These are phyloP conservation scores for Mellivora capensis DNA, from an alignment of 2,113 vertebrate species.

Conservation along the genomic window DNA sequence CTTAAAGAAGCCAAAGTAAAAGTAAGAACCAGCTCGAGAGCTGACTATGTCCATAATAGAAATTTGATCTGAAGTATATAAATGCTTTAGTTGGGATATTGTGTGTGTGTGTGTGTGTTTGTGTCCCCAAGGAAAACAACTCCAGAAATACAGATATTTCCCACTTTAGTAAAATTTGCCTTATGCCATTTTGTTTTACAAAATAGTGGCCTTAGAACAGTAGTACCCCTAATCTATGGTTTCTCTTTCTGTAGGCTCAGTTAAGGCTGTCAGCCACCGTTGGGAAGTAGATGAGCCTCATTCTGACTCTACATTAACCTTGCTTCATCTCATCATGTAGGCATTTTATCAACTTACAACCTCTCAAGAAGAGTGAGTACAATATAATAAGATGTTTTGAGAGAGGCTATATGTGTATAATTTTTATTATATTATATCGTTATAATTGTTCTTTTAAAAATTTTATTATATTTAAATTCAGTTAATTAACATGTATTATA, in stretches of 20 bases:
- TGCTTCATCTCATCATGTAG: neutral
- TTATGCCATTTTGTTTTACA: neutral
- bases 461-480: neutral
- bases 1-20: neutral
- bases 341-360: neutral
- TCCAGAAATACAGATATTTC: neutral
- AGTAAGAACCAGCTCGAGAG: neutral
- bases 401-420: neutral
- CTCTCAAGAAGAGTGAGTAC: neutral
- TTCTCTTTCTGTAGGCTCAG: neutral
- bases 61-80: neutral
- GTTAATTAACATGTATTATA: neutral
- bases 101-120: rapidly evolving
- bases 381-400: neutral
- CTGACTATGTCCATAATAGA: neutral
- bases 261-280: neutral
- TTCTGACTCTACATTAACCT: neutral
- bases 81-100: neutral
- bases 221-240: neutral
- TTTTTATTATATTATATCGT: neutral
- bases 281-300: neutral
- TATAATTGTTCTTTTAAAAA: neutral
- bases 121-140: neutral
- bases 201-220: neutral
- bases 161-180: neutral